Evolutionary conservation across 2,888 invertebrate species (phyloP).

Genomic region (Galerucella pusilla): DNA sequence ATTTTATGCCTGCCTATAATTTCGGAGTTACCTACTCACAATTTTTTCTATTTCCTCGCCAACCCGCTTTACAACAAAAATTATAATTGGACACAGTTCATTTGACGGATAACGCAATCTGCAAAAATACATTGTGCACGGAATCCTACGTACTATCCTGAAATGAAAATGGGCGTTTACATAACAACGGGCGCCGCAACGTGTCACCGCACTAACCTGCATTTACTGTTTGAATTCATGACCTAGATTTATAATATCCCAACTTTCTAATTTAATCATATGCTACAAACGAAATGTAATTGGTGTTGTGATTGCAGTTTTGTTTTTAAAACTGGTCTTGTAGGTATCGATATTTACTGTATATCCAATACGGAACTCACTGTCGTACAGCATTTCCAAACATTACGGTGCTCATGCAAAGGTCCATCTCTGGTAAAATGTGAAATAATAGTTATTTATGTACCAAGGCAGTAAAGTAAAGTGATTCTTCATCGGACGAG

Average conservation of each 20-base stretch:
- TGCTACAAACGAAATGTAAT: constrained; percentile 16
- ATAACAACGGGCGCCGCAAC: background rate
- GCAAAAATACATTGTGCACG: too few relatives aligned
- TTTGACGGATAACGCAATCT: too few relatives aligned
- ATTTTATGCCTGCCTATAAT: too few relatives aligned
- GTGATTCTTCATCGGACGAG: too few relatives aligned
- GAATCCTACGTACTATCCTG: background rate
- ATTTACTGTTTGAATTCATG: constrained; percentile 28
- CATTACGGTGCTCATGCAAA: background rate
- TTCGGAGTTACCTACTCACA: too few relatives aligned
- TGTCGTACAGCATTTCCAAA: background rate
- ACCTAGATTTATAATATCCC: constrained; percentile 18
- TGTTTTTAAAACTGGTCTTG: background rate
- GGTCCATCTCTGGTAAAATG: too few relatives aligned
- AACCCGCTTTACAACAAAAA: too few relatives aligned
- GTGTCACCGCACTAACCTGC: constrained; percentile 29
- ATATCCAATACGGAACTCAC: background rate
- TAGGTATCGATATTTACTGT: background rate
- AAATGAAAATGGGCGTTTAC: background rate
- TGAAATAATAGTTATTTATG: too few relatives aligned
- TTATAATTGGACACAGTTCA: too few relatives aligned
- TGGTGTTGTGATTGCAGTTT: background rate
- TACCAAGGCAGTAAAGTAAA: too few relatives aligned
- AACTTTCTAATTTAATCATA: constrained; percentile 17
- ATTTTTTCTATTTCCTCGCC: too few relatives aligned